Evolutionary conservation across 1,140 invertebrate genomes (phyloP), one percentile per base, ranked within the genome.

Genomic region (Bombus affinis): DNA sequence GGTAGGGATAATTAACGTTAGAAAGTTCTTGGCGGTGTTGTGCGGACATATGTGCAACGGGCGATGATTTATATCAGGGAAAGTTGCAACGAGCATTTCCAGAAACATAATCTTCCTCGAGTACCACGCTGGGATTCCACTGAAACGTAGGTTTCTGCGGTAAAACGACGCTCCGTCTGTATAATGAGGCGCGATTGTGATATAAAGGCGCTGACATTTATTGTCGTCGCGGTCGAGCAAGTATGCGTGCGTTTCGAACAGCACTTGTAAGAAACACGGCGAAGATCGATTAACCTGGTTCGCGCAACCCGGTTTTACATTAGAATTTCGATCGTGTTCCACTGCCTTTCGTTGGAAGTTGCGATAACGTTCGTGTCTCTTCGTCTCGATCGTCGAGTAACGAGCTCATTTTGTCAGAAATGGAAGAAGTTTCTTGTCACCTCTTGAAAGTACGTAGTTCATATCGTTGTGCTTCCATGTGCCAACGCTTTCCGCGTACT

Each of bases 231-330:
- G 71, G 70, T 70, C 44, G 70, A 86, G 13, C 28, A 3, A 39
- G 53, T 28, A 42, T 32, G 15, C n/a, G 47, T 44, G 57, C 37
- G n/a, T 42, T 47, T 87, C 62, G 28, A 85, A 32, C 77, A 47
- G 62, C 86, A 85, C 74, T 81, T 85, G 72, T 66, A 81, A 53
- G 81, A 88, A 62, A 79, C 83, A 80, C 32, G 66, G 47, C 18
- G 65, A 75, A 88, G 87, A 89, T 89, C 88, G 84, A 88, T 89
- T 77, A 88, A 71, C 88, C 85, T 62, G 84, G 80, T 86, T 89
- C 73, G 37, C 70, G 62, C 57, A 72, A 83, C 71, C 37, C 81
- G 66, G 81, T 79, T 85, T 59, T 35, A 44, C 39, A 35, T 42
- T n/a, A 15, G 39, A 74, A 37, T 47, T 53, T 62, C 68, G 68